Percentiles rank a stretch among this genome's conserved stretches.
Conservation (phyloP, 2,797 vertebrate genomes). For the Hapalemur alaotrensis region DNA sequence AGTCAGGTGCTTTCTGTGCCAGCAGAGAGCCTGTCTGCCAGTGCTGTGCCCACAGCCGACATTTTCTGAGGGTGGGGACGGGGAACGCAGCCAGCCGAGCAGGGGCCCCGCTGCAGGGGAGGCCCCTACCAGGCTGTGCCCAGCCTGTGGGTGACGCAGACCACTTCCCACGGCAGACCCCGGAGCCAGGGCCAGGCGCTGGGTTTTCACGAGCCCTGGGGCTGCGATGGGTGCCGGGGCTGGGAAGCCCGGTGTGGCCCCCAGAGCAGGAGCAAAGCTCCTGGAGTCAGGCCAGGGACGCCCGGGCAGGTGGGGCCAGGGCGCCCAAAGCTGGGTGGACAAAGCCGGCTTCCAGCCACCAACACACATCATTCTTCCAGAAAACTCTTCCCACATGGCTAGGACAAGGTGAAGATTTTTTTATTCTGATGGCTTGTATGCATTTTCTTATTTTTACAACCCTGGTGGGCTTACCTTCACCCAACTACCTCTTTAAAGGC, state of each 20-base stretch:
- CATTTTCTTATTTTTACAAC: neutral
- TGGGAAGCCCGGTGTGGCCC: neutral
- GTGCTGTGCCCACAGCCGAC: neutral
- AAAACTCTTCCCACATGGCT: neutral
- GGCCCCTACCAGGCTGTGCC: fast-evolving
- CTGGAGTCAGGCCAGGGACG: fast-evolving
- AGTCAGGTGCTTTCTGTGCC: neutral
- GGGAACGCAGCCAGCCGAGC: neutral
- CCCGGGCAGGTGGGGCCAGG: neutral
- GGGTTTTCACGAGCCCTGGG: fast-evolving
- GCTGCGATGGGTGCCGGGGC: fast-evolving
- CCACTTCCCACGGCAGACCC: too few species aligned
- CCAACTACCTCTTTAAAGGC: neutral
- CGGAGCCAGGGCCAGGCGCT: neutral
- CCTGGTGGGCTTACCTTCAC: neutral
- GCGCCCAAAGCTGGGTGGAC: fast-evolving
- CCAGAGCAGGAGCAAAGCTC: fast-evolving
- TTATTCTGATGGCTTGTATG: too few species aligned
- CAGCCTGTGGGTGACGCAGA: fast-evolving
- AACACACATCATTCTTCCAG: too few species aligned
- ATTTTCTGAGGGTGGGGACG: neutral
- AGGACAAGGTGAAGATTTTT: too few species aligned
- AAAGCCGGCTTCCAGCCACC: neutral
- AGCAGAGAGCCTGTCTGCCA: neutral
- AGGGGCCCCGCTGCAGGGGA: fast-evolving